These are phyloP conservation scores for Malacoctenus gilli DNA, from an alignment of 2,797 vertebrate genomes.

Conservation along the genomic window DNA sequence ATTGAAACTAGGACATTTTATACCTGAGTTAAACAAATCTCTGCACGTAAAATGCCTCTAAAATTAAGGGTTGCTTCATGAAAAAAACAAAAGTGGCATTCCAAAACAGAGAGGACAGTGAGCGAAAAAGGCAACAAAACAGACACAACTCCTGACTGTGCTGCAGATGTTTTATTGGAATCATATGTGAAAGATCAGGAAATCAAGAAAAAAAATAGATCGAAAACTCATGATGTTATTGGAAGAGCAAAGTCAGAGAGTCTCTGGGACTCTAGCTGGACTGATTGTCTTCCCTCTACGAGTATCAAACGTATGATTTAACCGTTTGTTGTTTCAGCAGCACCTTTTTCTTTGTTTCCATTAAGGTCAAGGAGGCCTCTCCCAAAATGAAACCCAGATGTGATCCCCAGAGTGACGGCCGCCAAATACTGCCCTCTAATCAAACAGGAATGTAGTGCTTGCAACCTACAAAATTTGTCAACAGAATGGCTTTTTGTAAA, in stretches of 20 bases:
- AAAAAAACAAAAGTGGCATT: background rate
- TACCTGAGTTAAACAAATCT: background rate
- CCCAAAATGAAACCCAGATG: constrained; percentile 23
- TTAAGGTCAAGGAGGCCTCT: constrained; percentile 23
- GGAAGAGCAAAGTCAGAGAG: background rate
- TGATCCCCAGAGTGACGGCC: background rate
- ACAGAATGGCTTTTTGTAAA: background rate
- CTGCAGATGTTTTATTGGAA: background rate
- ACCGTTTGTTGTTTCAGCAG: background rate
- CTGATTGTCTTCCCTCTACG: background rate
- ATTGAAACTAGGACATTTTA: background rate
- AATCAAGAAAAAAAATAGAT: background rate
- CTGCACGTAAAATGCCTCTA: background rate
- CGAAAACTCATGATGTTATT: background rate
- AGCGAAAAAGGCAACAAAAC: background rate
- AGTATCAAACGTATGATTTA: background rate
- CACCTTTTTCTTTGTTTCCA: constrained; percentile 21
- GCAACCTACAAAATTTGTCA: background rate
- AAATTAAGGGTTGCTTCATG: background rate
- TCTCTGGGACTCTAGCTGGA: background rate
- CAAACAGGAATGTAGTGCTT: constrained; percentile 1
- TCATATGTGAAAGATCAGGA: background rate
- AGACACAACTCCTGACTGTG: background rate
- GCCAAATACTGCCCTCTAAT: background rate
- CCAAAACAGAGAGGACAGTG: background rate